Evolutionary conservation across 1,140 invertebrate genomes (phyloP), one percentile per base, ranked within the genome.

Genomic region (Stratiolaelaps scimitus): DNA sequence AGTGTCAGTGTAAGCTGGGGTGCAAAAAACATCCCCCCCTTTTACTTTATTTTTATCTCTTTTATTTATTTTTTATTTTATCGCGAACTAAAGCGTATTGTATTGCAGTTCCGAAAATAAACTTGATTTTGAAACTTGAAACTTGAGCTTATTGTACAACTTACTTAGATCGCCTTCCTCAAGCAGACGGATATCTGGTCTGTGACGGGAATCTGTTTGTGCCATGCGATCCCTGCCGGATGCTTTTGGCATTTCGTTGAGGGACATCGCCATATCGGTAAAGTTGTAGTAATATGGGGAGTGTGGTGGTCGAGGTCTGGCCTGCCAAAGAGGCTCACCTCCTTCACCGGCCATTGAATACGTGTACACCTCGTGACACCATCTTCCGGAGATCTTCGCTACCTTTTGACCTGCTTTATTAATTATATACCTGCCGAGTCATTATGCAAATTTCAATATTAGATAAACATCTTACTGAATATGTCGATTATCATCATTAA

Each of bases 101-200:
- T n/a, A n/a, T n/a, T n/a, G n/a, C n/a, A n/a, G n/a, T n/a, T n/a
- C n/a, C n/a, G n/a, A n/a, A n/a, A n/a, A n/a, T n/a, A n/a, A n/a
- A n/a, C n/a, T n/a, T n/a, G n/a, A n/a, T n/a, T n/a, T n/a, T n/a
- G n/a, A n/a, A n/a, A n/a, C n/a, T n/a, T n/a, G n/a, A n/a, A n/a
- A n/a, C n/a, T n/a, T 13, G 44, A n/a, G 44, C 44, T 45, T n/a
- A 45, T 13, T 13, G 44, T 13, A 28, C 26, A 43, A 67, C 64
- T 65, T 70, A 80, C 78, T 78, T 47, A 93, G 83, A 77, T 94
- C 86, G 0, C 92, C 92, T 68, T 85, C 83, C 77, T 97, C 92
- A 68, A 96, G 75, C 73, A 86, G 83, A 66, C 89, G 80, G 65
- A 96, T 88, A 77, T 97, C 93, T 15, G 91, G 91, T 69, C 92